These are phyloP conservation scores for Isotomurus palustris DNA, from an alignment of 2,888 invertebrate genomes.

Conservation along the genomic window DNA sequence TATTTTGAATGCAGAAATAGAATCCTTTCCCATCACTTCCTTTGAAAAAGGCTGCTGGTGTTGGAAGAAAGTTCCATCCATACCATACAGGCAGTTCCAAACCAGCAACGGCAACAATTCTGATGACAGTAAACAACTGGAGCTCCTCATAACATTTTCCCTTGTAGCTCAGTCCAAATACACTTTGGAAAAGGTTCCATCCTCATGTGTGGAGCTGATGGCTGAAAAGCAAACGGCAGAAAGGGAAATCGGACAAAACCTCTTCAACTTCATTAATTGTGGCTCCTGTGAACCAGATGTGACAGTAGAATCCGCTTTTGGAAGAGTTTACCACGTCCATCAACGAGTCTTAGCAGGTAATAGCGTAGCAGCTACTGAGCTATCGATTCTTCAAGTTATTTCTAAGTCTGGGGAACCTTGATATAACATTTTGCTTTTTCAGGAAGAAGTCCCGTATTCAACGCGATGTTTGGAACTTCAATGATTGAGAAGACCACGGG, in stretches of 20 bases:
- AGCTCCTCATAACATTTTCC: conserved; percentile 18
- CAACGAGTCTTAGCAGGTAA: conserved; percentile 17
- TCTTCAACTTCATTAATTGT: conserved; percentile 3
- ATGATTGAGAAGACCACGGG: conserved; percentile 4
- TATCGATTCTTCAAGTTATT: background rate
- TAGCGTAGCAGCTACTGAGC: too few relatives aligned
- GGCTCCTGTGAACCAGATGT: conserved; percentile 15
- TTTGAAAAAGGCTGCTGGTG: conserved; percentile 20
- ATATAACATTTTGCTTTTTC: background rate
- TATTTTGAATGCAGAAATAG: conserved; percentile 16
- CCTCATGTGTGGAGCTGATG: background rate
- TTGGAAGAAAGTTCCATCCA: conserved; percentile 20
- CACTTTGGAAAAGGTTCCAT: background rate
- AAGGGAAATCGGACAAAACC: conserved; percentile 9
- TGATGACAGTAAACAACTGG: conserved; percentile 5
- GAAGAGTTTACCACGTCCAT: conserved; percentile 17
- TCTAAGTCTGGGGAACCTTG: background rate
- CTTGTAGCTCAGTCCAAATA: conserved; percentile 10
- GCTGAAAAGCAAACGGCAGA: conserved; percentile 4
- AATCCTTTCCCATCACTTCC: conserved; percentile 9
- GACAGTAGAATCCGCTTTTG: conserved; percentile 12
- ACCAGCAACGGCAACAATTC: background rate
- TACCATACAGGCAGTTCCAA: conserved; percentile 7
- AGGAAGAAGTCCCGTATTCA: conserved; percentile 18
- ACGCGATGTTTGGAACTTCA: conserved; percentile 1